Evolutionary conservation across 2,797 vertebrate genomes (phyloP).

Genomic region (Steatocranus sp.): DNA sequence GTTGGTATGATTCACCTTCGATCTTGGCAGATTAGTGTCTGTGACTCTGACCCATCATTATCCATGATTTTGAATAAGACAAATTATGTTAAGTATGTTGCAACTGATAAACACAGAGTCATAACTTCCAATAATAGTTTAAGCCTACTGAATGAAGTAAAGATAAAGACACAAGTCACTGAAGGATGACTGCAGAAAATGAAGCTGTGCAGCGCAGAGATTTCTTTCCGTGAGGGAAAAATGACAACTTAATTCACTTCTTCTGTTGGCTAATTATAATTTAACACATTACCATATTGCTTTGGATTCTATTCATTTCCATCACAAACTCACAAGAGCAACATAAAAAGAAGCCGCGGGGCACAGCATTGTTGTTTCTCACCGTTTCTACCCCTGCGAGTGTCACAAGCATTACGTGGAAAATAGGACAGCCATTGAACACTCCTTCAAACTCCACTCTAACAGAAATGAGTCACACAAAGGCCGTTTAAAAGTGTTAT

Average conservation of each 20-base stretch:
- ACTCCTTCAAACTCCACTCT: slow-evolving; percentile 31
- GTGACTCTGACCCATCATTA: not conserved
- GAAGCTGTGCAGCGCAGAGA: not conserved
- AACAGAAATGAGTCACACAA: slow-evolving; percentile 36
- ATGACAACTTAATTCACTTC: slow-evolving; percentile 29
- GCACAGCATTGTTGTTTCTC: slow-evolving; percentile 40
- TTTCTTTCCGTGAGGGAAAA: slow-evolving; percentile 1
- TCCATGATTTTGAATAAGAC: not conserved
- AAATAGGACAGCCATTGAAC: slow-evolving; percentile 55
- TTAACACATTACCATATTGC: slow-evolving; percentile 27
- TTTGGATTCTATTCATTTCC: slow-evolving; percentile 46
- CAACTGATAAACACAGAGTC: not conserved
- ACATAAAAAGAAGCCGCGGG: slow-evolving; percentile 42
- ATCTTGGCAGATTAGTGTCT: not conserved
- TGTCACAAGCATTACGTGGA: slow-evolving; percentile 17
- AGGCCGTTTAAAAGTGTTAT: not conserved
- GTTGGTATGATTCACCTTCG: not conserved
- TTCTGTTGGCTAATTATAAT: slow-evolving; percentile 49
- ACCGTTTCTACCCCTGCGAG: slow-evolving; percentile 11
- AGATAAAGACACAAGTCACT: not conserved
- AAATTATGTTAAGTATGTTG: not conserved
- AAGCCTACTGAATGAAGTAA: not conserved
- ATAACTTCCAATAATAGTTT: not conserved
- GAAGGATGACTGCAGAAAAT: slow-evolving; percentile 1
- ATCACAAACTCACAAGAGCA: slow-evolving; percentile 28